Conservation (phyloP, 1,140 invertebrate genomes). For the Hycleus cichorii region DNA sequence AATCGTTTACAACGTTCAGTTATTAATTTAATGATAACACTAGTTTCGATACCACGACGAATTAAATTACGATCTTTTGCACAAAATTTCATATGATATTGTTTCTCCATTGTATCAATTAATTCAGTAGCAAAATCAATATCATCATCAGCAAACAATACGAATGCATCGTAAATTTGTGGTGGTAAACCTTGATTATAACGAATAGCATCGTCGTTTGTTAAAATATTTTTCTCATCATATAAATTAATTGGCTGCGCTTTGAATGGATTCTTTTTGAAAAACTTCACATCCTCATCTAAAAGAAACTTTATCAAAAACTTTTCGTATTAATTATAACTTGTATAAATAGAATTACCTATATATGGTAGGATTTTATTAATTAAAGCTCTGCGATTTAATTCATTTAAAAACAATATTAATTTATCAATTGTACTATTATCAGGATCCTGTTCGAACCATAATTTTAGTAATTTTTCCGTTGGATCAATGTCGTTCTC, state of each 20-base stretch:
- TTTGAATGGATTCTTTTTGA: conserved; percentile 23
- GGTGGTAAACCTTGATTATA: conserved; percentile 44
- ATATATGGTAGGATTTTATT: conserved; percentile 51
- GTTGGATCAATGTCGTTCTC: conserved; percentile 46
- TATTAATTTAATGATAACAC: conserved; percentile 64
- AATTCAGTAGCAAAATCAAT: conserved; percentile 53
- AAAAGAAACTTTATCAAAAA: conserved; percentile 8
- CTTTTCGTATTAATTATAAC: too few relatives aligned
- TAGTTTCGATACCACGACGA: conserved; percentile 58
- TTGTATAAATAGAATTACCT: conserved; percentile 41
- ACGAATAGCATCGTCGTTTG: conserved; percentile 47
- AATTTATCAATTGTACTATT: conserved; percentile 47
- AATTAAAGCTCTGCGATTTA: conserved; percentile 61
- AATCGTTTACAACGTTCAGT: conserved; percentile 63
- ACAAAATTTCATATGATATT: conserved; percentile 57
- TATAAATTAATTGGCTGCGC: conserved; percentile 9
- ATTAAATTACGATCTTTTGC: conserved; percentile 60
- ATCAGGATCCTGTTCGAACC: conserved; percentile 39
- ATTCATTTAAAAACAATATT: conserved; percentile 45
- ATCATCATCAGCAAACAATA: conserved; percentile 65
- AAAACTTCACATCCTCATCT: conserved; percentile 30
- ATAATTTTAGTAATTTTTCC: conserved; percentile 44
- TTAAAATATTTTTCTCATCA: conserved; percentile 30
- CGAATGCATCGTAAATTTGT: conserved; percentile 61
- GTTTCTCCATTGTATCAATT: conserved; percentile 52